Evolutionary conservation across 2,888 invertebrate genomes (phyloP), one percentile per base, ranked within the genome.

Genomic region (Thecocarcelia acutangulata): DNA sequence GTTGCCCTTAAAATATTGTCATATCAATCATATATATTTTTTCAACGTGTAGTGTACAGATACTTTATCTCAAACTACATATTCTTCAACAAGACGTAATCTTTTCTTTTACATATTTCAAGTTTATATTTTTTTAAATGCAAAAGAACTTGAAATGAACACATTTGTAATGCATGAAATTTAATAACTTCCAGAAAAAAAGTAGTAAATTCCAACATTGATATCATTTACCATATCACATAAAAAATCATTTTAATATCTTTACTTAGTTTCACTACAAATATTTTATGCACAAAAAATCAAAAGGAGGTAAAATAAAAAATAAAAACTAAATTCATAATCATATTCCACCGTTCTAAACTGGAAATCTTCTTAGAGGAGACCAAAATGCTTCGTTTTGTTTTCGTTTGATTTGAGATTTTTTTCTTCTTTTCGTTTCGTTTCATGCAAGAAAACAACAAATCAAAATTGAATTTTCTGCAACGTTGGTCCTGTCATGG

Each of bases 401-500:
- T 69, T 50, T 69, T 12, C 15, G 28, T 75, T 52, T 21, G 2
- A 15, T 48, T 12, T 33, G 17, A 24, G 12, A 3, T n/a, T 48
- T 52, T 48, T 73, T 46, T 33, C 61, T 69, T 33, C 59, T 52
- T 48, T 73, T 46, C 42, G 54, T 69, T 33, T 52, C 17, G 8
- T 15, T 68, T 63, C 17, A 19, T 17, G 63, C 52, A 74, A 80
- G 42, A 61, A 61, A 76, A 52, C 78, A 70, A 82, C 78, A 70
- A 82, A 82, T 78, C 78, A 74, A 82, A 82, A 82, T 82, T 82
- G 82, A 82, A 82, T 82, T 82, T 82, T 82, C 78, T 77, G 78
- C 82, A 78, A 82, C 74, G 82, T 78, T 74, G 77, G 64, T 82
- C 66, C 42, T 74, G 82, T 74, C 82, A 78, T 64, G 82, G 59